A percentile compares a stretch with the other conserved stretches of the same genome.
Evolutionary conservation across 2,888 invertebrate genomes (phyloP).

Genomic region (Temnothorax rugatulus): DNA sequence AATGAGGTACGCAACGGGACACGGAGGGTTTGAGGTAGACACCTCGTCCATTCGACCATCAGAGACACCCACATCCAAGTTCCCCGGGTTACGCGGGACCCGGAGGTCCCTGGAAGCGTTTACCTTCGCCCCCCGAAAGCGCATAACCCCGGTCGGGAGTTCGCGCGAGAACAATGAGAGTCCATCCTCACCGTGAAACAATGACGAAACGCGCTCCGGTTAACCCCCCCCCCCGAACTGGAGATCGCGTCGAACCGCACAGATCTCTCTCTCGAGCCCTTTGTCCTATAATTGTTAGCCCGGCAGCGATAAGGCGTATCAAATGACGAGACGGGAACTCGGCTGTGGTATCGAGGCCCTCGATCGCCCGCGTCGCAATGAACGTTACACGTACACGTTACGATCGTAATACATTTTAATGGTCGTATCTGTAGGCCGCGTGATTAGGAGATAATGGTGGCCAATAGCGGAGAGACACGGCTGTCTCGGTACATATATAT

Average conservation of each 20-base stretch:
- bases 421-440: slow-evolving; percentile 23
- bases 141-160: slow-evolving; percentile 49
- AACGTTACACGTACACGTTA: slow-evolving; percentile 1
- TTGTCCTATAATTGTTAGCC: slow-evolving; percentile 71
- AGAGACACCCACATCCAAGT: background rate
- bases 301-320: slow-evolving; percentile 69
- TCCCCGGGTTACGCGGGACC: background rate
- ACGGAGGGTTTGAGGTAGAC: slow-evolving; percentile 26
- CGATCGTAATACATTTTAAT: slow-evolving; percentile 45
- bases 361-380: slow-evolving; percentile 34
- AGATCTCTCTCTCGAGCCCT: slow-evolving; percentile 45
- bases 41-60: slow-evolving; percentile 15
- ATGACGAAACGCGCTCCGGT: slow-evolving; percentile 72
- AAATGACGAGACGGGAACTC: slow-evolving; percentile 55
- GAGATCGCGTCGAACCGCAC: slow-evolving; percentile 33
- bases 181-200: slow-evolving; percentile 67
- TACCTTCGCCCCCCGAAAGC: slow-evolving; percentile 56
- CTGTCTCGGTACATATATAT: slow-evolving; percentile 9
- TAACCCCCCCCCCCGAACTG: slow-evolving; percentile 49
- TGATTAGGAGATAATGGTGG: slow-evolving; percentile 41
- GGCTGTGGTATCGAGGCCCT: slow-evolving; percentile 8
- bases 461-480: background rate
- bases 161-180: slow-evolving; percentile 71
- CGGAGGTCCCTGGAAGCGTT: slow-evolving; percentile 41
- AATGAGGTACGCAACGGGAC: slow-evolving; percentile 42